Percentiles rank a stretch among this genome's conserved stretches.
phyloP scores from a whole-genome alignment of 2,888 invertebrate species.

The Sinodicranocentrus sp. region DNA sequence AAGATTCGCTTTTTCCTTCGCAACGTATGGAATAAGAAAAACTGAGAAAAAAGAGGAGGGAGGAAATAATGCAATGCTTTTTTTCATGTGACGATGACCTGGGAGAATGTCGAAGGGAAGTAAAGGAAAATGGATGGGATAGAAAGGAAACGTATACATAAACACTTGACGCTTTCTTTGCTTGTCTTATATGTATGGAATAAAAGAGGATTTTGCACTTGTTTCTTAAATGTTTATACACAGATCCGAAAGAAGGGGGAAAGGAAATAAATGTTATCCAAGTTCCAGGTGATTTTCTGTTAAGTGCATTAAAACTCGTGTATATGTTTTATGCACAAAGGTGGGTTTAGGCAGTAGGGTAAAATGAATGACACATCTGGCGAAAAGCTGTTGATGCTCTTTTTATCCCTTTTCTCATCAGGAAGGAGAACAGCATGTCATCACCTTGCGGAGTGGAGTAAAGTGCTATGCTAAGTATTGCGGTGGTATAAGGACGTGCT shows the following conservation, averaged over 20 bases:
- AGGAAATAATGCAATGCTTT: conserved; percentile 47
- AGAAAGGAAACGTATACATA: background rate
- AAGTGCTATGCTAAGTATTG: too few relatives aligned
- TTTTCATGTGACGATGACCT: conserved; percentile 26
- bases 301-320: too few relatives aligned
- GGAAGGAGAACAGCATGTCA: conserved; percentile 19
- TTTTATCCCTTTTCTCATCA: conserved; percentile 41
- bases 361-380: conserved; percentile 34
- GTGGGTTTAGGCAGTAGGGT: background rate
- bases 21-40: too few relatives aligned
- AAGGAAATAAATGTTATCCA: background rate
- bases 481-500: background rate
- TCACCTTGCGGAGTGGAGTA: background rate
- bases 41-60: conserved; percentile 8
- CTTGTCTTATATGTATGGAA: background rate
- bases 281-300: background rate
- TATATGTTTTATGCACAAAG: too few relatives aligned
- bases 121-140: background rate
- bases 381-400: conserved; percentile 42
- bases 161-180: conserved; percentile 8
- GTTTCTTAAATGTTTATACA: background rate
- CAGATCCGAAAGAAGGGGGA: too few relatives aligned
- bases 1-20: conserved; percentile 8
- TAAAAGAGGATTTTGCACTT: too few relatives aligned
- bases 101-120: conserved; percentile 41